Evolutionary conservation across 2,113 vertebrate species (phyloP).

Genomic region (Syngnathus floridae): DNA sequence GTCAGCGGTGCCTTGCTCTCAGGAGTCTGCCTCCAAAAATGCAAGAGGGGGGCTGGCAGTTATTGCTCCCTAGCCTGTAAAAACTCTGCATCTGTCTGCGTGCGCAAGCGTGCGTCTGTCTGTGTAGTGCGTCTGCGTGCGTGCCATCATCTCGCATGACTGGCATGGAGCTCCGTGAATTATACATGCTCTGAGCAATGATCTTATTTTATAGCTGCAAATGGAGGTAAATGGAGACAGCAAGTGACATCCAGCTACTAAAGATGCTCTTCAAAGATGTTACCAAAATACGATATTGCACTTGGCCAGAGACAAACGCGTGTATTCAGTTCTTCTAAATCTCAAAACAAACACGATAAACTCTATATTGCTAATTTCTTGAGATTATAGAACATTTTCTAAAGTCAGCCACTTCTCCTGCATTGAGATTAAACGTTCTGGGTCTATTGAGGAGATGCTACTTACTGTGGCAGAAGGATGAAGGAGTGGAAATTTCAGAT

Average conservation of each 20-base stretch:
- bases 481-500: conserved; percentile 44
- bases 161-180: conserved; percentile 63
- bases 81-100: conserved; percentile 29
- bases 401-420: neutral
- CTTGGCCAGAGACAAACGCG: neutral
- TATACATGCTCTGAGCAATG: conserved; percentile 72
- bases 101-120: conserved; percentile 17
- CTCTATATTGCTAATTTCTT: neutral
- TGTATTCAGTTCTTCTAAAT: neutral
- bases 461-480: conserved; percentile 42
- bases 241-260: conserved; percentile 42
- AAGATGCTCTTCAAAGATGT: conserved; percentile 26
- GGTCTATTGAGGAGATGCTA: conserved; percentile 19
- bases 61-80: conserved; percentile 44
- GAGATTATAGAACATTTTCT: neutral
- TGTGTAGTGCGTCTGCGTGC: conserved; percentile 38
- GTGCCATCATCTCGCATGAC: conserved; percentile 62
- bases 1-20: conserved; percentile 20
- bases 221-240: conserved; percentile 56
- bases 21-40: conserved; percentile 30
- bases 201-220: conserved; percentile 69
- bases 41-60: conserved; percentile 31
- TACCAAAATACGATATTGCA: neutral
- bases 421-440: neutral
- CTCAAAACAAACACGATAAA: neutral